These are phyloP conservation scores for Diplodus sargus DNA, from an alignment of 2,797 vertebrate genomes.

Conservation along the genomic window DNA sequence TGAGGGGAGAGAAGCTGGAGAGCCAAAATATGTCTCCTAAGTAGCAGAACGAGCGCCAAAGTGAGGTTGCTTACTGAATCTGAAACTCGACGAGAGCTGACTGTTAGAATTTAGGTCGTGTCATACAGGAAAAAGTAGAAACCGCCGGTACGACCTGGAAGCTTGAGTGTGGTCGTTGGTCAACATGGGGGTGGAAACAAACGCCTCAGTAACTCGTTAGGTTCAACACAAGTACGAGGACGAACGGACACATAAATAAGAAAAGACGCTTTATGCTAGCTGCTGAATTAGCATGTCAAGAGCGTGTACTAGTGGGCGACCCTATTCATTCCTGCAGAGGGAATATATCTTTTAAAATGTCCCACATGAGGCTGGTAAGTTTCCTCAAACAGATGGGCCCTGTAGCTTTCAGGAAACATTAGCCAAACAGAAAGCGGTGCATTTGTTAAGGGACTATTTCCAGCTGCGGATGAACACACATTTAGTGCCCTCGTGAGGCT, in stretches of 20 bases:
- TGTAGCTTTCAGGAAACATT: neutral
- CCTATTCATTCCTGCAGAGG: no score
- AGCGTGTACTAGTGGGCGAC: neutral
- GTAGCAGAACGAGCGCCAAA: neutral
- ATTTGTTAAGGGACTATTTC: slow-evolving; percentile 1
- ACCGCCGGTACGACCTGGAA: no score
- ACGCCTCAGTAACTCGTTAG: no score
- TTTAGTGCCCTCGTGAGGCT: neutral
- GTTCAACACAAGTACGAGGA: neutral
- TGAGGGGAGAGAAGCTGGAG: neutral
- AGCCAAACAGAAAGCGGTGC: neutral
- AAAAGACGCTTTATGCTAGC: neutral
- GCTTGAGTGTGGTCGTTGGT: no score
- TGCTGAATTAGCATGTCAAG: neutral
- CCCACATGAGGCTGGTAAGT: neutral
- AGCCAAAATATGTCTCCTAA: neutral
- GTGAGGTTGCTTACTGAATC: slow-evolving; percentile 9
- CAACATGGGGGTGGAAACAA: no score
- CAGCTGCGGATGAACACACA: neutral
- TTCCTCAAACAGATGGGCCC: no score
- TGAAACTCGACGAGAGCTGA: neutral
- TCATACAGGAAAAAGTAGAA: neutral
- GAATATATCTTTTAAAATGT: neutral
- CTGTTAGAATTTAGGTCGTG: neutral
- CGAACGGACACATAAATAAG: neutral